phyloP scores from a whole-genome alignment of 2,797 vertebrate species.

The Dipus sagitta region DNA sequence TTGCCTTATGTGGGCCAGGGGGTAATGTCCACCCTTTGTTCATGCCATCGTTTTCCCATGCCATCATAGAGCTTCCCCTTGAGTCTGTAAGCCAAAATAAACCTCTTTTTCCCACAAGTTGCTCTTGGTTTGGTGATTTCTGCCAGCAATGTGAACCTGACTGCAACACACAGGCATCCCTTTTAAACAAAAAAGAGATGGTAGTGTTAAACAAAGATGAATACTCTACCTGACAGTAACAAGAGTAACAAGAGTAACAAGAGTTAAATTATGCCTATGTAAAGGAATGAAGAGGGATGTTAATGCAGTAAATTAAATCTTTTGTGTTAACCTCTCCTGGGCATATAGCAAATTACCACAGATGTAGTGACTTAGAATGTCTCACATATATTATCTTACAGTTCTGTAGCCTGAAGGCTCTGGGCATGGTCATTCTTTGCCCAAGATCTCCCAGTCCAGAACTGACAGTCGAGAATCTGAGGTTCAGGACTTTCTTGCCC shows the following conservation, averaged over 20 bases:
- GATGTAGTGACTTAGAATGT: not conserved
- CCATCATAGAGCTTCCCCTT: no score
- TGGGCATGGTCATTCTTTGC: not conserved
- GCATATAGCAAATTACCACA: not conserved
- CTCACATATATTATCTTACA: not conserved
- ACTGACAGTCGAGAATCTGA: not conserved
- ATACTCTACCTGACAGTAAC: not conserved
- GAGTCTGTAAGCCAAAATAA: no score
- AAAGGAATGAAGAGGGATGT: not conserved
- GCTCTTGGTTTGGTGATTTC: no score
- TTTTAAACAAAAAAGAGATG: not conserved
- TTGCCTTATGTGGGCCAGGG: no score
- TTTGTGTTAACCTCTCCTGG: not conserved
- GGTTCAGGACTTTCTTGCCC: not conserved
- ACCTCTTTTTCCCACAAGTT: no score
- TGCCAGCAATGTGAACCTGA: no score
- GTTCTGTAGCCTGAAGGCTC: not conserved
- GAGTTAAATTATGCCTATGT: not conserved
- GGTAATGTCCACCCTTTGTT: no score
- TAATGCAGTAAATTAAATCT: conserved; percentile 2
- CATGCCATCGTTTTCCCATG: no score
- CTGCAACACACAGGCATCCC: not conserved
- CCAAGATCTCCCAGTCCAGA: not conserved
- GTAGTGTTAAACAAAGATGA: not conserved
- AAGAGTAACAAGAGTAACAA: not conserved